These are phyloP conservation scores for Labeo catla DNA, from an alignment of 2,113 vertebrate species.

Conservation along the genomic window DNA sequence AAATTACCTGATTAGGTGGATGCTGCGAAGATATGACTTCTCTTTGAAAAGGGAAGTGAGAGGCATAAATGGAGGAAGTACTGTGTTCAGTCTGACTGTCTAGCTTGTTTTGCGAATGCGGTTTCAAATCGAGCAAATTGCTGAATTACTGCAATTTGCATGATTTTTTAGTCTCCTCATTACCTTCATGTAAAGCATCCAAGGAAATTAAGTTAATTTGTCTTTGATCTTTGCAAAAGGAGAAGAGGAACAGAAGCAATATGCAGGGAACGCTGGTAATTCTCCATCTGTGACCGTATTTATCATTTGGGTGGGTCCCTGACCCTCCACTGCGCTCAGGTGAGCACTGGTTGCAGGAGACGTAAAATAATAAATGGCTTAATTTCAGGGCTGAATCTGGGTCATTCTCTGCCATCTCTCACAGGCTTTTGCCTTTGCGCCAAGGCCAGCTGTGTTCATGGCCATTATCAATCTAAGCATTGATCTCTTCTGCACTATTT, in stretches of 20 bases:
- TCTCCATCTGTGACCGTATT: conserved; percentile 74
- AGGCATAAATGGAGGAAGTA: not conserved
- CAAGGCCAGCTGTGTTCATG: conserved; percentile 52
- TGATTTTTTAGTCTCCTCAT: not conserved
- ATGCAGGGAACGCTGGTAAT: conserved; percentile 24
- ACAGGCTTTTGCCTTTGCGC: conserved; percentile 28
- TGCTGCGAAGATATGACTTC: not conserved
- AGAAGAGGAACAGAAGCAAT: not conserved
- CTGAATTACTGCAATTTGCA: not conserved
- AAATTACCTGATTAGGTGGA: conserved; percentile 23
- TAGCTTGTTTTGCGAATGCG: not conserved
- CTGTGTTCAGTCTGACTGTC: not conserved
- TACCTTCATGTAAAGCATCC: not conserved
- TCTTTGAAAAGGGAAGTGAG: conserved; percentile 2
- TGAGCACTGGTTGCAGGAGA: conserved; percentile 74
- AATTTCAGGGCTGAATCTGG: conserved; percentile 75
- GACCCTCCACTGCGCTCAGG: conserved; percentile 76
- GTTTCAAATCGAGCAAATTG: not conserved
- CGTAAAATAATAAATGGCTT: conserved; percentile 76
- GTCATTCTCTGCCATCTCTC: conserved; percentile 63
- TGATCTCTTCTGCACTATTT: conserved; percentile 57
- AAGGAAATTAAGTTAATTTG: not conserved
- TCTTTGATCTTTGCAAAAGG: conserved; percentile 4
- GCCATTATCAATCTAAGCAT: conserved; percentile 61
- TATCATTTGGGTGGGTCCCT: conserved; percentile 74